A percentile compares a stretch with the other conserved stretches of the same genome.
These are phyloP conservation scores for Pangasius djambal DNA, from an alignment of 2,797 vertebrate species.

Conservation along the genomic window DNA sequence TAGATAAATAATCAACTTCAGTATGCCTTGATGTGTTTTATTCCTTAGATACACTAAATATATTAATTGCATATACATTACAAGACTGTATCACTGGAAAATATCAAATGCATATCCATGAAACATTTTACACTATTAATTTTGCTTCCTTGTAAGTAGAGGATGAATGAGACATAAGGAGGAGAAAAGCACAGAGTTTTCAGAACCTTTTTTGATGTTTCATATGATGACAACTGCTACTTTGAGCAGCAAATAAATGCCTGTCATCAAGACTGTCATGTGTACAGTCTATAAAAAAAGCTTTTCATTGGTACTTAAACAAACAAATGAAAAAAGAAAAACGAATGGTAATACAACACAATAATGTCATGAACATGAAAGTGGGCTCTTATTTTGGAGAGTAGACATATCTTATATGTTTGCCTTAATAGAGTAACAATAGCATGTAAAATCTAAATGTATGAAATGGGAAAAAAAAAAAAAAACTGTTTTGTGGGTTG, in stretches of 20 bases:
- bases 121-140: neutral
- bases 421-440: neutral
- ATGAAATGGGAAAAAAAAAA: neutral
- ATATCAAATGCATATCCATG: neutral
- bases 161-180: neutral
- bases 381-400: neutral
- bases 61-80: neutral
- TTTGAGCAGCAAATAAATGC: conserved; percentile 16
- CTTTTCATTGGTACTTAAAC: conserved; percentile 10
- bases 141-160: neutral
- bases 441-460: neutral
- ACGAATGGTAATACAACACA: neutral
- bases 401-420: neutral
- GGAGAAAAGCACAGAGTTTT: neutral
- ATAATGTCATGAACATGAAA: neutral
- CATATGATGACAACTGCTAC: neutral
- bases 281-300: neutral
- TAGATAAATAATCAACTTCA: neutral
- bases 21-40: neutral
- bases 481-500: neutral
- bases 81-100: neutral
- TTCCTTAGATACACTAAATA: neutral
- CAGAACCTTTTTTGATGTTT: neutral
- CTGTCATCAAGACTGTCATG: conserved; percentile 6
- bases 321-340: conserved; percentile 2